These are phyloP conservation scores for Leptopilina myrica DNA, from an alignment of 2,888 invertebrate genomes.

Conservation along the genomic window DNA sequence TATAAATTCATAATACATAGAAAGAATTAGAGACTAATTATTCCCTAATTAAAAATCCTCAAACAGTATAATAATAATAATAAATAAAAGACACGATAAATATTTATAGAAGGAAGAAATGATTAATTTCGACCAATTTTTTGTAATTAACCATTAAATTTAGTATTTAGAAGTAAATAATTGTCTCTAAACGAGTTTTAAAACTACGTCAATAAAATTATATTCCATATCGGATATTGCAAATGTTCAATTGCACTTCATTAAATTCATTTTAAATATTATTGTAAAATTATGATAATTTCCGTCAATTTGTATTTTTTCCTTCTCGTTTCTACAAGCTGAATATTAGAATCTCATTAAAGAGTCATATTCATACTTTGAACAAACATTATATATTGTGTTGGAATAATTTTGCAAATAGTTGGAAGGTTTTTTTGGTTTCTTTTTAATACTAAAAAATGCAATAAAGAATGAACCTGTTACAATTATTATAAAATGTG, in stretches of 20 bases:
- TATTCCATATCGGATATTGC: not conserved
- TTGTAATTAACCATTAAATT: not conserved
- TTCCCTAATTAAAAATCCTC: too few species aligned
- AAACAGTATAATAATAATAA: too few species aligned
- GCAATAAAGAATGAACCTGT: conserved; percentile 17
- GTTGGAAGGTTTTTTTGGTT: not conserved
- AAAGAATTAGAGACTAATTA: too few species aligned
- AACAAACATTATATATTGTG: conserved; percentile 10
- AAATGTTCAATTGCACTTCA: conserved; percentile 17
- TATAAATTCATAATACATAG: too few species aligned
- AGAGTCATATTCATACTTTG: conserved; percentile 2
- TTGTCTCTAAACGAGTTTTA: not conserved
- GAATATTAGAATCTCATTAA: conserved; percentile 18
- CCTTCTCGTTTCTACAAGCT: not conserved
- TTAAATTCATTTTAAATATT: conserved; percentile 17
- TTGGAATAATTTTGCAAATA: not conserved
- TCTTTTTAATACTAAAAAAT: conserved; percentile 1
- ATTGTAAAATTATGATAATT: conserved; percentile 20
- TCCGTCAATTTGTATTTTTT: conserved; percentile 33
- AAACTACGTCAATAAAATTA: conserved; percentile 4
- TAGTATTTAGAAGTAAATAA: not conserved
- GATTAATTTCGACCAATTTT: too few species aligned
- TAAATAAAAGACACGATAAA: too few species aligned
- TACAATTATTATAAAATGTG: conserved; percentile 25
- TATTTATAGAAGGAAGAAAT: too few species aligned